Conservation (phyloP, 2,797 vertebrate genomes). For the Phataginus tricuspis region DNA sequence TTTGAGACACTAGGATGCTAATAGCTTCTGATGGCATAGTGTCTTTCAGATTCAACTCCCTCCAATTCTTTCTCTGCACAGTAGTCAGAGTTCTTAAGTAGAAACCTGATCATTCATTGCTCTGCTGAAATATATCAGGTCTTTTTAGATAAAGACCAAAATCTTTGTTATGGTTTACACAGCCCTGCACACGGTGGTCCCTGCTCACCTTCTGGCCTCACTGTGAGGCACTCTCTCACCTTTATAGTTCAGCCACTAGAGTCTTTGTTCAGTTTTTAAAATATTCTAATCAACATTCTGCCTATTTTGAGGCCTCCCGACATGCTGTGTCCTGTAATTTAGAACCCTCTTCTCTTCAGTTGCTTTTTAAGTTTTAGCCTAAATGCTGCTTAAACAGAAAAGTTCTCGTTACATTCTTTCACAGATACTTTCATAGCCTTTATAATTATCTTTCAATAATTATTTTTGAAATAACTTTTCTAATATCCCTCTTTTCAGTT, state of each 20-base stretch:
- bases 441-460: background rate
- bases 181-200: background rate
- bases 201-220: background rate
- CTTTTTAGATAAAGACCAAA: background rate
- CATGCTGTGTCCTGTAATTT: background rate
- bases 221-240: background rate
- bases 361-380: background rate
- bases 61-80: slow-evolving; percentile 9
- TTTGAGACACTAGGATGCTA: background rate
- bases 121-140: background rate
- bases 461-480: background rate
- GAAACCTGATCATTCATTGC: background rate
- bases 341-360: background rate
- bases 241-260: background rate
- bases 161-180: background rate
- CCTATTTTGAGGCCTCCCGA: background rate
- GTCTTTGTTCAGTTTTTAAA: background rate
- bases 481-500: background rate
- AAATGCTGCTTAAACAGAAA: background rate
- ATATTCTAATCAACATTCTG: background rate
- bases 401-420: background rate
- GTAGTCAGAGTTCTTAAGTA: slow-evolving; percentile 23
- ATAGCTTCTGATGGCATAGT: background rate
- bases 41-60: background rate
- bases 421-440: background rate